Evolutionary conservation across 2,113 vertebrate genomes (phyloP), one percentile per base, ranked within the genome.

Genomic region (Rhinoptilus africanus): DNA sequence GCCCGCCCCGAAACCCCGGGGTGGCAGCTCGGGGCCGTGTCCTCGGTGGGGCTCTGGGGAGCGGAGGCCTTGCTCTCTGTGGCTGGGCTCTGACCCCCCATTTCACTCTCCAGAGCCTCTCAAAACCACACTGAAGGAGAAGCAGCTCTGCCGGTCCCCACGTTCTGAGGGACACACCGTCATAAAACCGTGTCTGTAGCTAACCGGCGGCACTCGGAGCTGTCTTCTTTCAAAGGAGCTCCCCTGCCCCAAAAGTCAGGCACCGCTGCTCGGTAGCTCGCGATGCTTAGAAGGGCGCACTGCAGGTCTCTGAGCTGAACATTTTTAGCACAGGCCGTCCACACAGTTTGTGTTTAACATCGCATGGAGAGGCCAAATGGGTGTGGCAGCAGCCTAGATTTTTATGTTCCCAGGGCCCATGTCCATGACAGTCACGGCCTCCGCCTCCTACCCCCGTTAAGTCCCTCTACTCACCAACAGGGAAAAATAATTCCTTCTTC

Each of bases 201-300:
- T 23, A 35, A 12, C 28, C 0, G 3, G 39, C 15, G 77, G 43
- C 18, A 2, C n/a, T 4, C 4, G 4, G 11, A 45, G n/a, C 78
- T 26, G 35, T 54, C 43, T 51, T 59, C 85, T 69, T 32, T 53
- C 76, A 11, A 12, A 48, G 64, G 15, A 63, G 41, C 43, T 59
- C 68, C n/a, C 48, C 14, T 39, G 39, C 66, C 32, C 56, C 1
- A 0, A 50, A 41, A 69, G 21, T 27, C 10, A 26, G 57, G 20
- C n/a, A 4, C 34, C 1, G 0, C 43, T 32, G 22, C 54, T n/a
- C 60, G 0, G 0, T 5, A 14, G 27, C 15, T 23, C 39, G 5
- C 34, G 20, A 71, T 37, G 21, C 43, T 67, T 4, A 5, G 18
- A 35, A 69, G 27, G 30, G 56, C 19, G 39, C 73, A 39, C 10